Evolutionary conservation across 2,888 invertebrate species (phyloP).

Genomic region (Rhopalosiphum nymphaeae): DNA sequence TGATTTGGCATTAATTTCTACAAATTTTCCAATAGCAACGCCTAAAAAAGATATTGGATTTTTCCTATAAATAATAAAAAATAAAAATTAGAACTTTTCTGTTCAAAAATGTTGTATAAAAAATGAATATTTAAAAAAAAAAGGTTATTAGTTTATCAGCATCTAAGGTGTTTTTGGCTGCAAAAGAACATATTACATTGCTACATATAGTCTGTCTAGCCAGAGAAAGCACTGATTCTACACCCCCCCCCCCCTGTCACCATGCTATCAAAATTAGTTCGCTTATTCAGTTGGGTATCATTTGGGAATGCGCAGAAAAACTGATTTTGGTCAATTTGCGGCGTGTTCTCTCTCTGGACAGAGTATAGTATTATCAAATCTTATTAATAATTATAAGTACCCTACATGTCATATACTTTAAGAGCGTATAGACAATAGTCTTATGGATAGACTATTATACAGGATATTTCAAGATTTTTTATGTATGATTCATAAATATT

Average conservation of each 20-base stretch:
- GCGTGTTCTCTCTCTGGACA: too few species aligned
- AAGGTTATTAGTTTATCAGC: neutral
- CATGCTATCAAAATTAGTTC: too few species aligned
- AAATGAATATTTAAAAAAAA: neutral
- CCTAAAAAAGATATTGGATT: conserved; percentile 80
- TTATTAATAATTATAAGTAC: neutral
- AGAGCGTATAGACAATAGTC: too few species aligned
- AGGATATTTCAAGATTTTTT: too few species aligned
- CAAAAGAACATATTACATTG: too few species aligned
- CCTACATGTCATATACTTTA: neutral
- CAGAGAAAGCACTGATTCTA: too few species aligned
- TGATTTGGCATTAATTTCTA: conserved; percentile 69
- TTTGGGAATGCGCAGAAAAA: too few species aligned
- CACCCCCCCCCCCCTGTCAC: too few species aligned
- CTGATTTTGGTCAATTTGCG: too few species aligned
- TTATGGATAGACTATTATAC: neutral
- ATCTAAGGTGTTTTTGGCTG: too few species aligned
- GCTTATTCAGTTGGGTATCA: too few species aligned
- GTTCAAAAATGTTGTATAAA: neutral
- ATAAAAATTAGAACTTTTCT: neutral
- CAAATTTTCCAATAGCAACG: conserved; percentile 85
- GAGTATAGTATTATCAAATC: neutral
- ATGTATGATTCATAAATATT: too few species aligned
- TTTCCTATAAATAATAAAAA: conserved; percentile 69
- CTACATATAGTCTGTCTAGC: neutral